Evolutionary conservation across 2,797 vertebrate species (phyloP).

Genomic region (Lutjanus campechanus): DNA sequence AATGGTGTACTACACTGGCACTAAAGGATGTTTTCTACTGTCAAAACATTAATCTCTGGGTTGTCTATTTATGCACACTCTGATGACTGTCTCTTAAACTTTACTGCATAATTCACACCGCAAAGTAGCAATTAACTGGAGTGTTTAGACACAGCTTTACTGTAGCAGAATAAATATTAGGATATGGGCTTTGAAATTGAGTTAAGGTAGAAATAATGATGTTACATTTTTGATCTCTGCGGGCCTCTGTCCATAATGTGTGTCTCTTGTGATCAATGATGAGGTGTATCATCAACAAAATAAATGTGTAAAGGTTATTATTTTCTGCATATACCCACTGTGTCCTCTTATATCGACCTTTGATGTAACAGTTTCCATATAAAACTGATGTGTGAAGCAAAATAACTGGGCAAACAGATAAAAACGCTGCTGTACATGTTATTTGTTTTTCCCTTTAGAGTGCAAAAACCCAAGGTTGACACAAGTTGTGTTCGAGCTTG

Average conservation of each 20-base stretch:
- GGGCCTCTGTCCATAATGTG: not conserved
- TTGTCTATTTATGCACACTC: not conserved
- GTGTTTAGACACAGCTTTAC: not conserved
- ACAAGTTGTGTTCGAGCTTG: not conserved
- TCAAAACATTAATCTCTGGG: not conserved
- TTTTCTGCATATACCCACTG: not conserved
- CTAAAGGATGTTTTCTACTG: not conserved
- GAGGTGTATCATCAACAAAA: not conserved
- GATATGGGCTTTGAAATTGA: conserved; percentile 1
- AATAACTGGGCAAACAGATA: conserved; percentile 4
- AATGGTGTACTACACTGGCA: not conserved
- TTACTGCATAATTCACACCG: conserved; percentile 10
- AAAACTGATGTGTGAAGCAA: conserved; percentile 2
- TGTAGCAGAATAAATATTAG: not conserved
- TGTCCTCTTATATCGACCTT: not conserved
- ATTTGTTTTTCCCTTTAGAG: conserved; percentile 6
- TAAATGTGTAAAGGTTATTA: not conserved
- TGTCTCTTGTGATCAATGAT: not conserved
- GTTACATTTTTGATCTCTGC: not conserved
- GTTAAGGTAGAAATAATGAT: not conserved
- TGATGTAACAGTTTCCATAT: not conserved
- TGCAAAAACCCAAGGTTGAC: not conserved
- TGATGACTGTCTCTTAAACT: not conserved
- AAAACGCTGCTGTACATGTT: not conserved
- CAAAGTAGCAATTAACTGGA: not conserved